A percentile compares a stretch with the other conserved stretches of the same genome.
Evolutionary conservation across 1,140 invertebrate genomes (phyloP).

Genomic region (Trichomalopsis sarcophagae): DNA sequence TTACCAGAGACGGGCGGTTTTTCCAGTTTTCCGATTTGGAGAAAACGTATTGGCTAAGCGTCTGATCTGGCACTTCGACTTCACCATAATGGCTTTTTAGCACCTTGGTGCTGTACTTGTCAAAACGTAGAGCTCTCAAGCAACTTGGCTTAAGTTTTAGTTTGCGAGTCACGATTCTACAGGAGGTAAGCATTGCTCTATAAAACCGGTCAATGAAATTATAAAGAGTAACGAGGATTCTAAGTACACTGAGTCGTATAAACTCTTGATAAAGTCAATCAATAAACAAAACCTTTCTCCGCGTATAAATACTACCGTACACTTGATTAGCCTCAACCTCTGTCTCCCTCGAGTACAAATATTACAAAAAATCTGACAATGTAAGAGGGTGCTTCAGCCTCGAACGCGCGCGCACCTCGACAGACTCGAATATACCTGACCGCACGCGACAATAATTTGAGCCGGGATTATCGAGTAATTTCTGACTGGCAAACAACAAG

Average conservation of each 20-base stretch:
- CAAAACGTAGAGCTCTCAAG: conserved; percentile 8
- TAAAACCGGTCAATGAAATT: neutral
- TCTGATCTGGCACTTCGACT: conserved; percentile 75
- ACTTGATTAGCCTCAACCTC: neutral
- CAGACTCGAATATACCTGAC: neutral
- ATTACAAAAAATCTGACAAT: neutral
- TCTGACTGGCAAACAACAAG: neutral
- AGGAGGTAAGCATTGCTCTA: conserved; percentile 38
- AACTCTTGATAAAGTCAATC: neutral
- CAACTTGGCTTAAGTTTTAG: conserved; percentile 32
- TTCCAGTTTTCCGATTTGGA: conserved; percentile 52
- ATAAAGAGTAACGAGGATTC: neutral
- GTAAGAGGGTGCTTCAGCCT: neutral
- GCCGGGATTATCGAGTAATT: conserved; percentile 4
- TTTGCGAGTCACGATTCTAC: conserved; percentile 38
- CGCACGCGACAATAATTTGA: neutral
- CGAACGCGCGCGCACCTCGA: neutral
- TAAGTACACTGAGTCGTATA: conserved; percentile 21
- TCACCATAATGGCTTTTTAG: conserved; percentile 70
- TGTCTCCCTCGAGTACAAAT: neutral
- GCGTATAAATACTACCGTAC: conserved; percentile 18
- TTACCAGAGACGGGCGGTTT: conserved; percentile 58
- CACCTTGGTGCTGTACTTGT: conserved; percentile 51
- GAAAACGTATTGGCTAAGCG: conserved; percentile 59
- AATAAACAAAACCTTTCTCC: conserved; percentile 4